phyloP scores from a whole-genome alignment of 2,888 invertebrate species.

The Lutraria lutraria region DNA sequence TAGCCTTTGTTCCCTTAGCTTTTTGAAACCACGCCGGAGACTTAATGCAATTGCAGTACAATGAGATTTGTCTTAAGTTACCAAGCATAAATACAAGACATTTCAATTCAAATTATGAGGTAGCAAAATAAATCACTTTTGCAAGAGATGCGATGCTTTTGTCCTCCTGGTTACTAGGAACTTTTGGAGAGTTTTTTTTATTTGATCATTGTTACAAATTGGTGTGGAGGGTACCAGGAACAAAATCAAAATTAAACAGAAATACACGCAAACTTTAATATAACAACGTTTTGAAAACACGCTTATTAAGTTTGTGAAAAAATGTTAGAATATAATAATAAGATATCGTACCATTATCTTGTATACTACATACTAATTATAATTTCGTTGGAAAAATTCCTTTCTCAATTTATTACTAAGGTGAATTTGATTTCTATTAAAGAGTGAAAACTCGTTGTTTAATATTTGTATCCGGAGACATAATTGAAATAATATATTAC shows the following conservation, averaged over 20 bases:
- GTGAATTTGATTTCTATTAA: neutral
- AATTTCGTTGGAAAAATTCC: neutral
- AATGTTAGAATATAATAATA: neutral
- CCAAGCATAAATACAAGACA: conserved; percentile 1
- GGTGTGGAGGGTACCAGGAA: neutral
- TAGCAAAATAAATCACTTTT: neutral
- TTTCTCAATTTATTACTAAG: neutral
- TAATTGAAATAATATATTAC: no score
- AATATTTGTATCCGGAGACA: no score
- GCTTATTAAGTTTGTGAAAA: neutral
- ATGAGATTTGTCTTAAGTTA: conserved; percentile 24
- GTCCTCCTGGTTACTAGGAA: neutral
- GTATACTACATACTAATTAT: neutral
- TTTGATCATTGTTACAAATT: neutral
- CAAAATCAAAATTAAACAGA: neutral
- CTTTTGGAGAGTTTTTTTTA: neutral
- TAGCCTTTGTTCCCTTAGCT: neutral
- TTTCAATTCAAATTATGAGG: conserved; percentile 11
- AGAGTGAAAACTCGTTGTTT: neutral
- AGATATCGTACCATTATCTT: neutral
- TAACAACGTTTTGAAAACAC: neutral
- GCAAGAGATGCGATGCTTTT: neutral
- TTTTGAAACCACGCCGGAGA: conserved; percentile 8
- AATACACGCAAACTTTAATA: neutral
- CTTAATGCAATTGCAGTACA: conserved; percentile 15